A percentile compares a stretch with the other conserved stretches of the same genome.
Conservation (phyloP, 2,797 vertebrate genomes). For the Pitangus sulphuratus region DNA sequence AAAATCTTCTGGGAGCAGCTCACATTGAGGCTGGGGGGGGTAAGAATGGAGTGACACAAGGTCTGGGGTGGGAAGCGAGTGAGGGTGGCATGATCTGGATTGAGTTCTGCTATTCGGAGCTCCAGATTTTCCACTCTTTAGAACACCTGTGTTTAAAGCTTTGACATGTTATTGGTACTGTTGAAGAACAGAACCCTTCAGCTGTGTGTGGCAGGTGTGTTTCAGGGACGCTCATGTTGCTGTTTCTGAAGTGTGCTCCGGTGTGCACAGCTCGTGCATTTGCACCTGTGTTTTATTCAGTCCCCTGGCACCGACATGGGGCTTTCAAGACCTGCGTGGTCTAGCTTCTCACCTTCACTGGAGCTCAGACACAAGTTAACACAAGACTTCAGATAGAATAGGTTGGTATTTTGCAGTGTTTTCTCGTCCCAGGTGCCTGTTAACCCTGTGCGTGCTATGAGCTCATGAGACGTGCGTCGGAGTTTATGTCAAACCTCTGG, state of each 20-base stretch:
- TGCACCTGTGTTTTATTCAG: fast-evolving
- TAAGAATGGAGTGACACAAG: background rate
- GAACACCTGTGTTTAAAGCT: background rate
- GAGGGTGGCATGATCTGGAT: fast-evolving
- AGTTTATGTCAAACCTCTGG: background rate
- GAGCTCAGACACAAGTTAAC: background rate
- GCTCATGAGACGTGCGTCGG: fast-evolving
- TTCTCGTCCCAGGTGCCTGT: background rate
- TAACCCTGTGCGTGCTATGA: background rate
- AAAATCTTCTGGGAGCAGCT: background rate
- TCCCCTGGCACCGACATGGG: background rate
- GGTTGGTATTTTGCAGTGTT: background rate
- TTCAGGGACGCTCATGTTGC: background rate
- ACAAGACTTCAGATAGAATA: background rate
- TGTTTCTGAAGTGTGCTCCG: background rate
- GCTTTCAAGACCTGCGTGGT: background rate
- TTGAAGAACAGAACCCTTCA: background rate
- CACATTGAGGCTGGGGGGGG: fast-evolving
- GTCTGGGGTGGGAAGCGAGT: background rate
- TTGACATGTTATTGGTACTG: fast-evolving
- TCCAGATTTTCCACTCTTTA: background rate
- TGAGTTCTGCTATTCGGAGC: background rate
- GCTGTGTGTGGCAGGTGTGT: background rate
- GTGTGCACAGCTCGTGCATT: fast-evolving
- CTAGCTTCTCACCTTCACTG: background rate